Evolutionary conservation across 2,113 vertebrate genomes (phyloP), one percentile per base, ranked within the genome.

Genomic region (Apodemus sylvaticus): DNA sequence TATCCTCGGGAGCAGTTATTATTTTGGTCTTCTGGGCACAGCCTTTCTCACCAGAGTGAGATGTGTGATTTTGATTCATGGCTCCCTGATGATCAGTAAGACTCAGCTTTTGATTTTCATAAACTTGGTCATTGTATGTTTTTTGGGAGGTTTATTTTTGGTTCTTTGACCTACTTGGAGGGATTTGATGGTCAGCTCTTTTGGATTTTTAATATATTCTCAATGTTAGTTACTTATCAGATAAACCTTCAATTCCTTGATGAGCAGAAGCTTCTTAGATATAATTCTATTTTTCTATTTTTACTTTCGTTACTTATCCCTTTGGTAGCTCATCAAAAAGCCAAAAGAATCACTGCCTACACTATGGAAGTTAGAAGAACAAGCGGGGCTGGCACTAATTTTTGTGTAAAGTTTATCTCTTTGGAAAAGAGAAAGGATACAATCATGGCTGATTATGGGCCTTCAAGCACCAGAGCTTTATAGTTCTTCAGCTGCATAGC

Each of bases 361-460:
- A 48, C 10, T 22, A 29, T 51, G 39, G 64, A 66, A 45, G 34
- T 22, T 86, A 81, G 16, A 64, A 31, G 58, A 90, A 70, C 34
- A 24, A 2, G n/a, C 3, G 22, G 51, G 39, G 6, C 26, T 74
- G 20, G 0, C 0, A 42, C 29, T 19, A 42, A 3, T 34, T 77
- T 73, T 86, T 39, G 20, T 53, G 12, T 53, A 64, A 39, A 58
- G 3, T 7, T 90, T 88, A 31, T 26, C 87, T 83, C 68, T 87
- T 58, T 2, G 76, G n/a, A 73, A 74, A 31, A 94, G 16, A 88
- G 34, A 89, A 66, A 34, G 8, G 4, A 86, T 73, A 7, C 3
- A 51, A 24, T n/a, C 36, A 58, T n/a, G 62, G 17, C 10, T 79
- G 31, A 26, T n/a, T 24, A 11, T 2, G 42, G 71, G 34, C 29